Evolutionary conservation across 2,888 invertebrate species (phyloP).

Genomic region (Raillietiella orientalis): DNA sequence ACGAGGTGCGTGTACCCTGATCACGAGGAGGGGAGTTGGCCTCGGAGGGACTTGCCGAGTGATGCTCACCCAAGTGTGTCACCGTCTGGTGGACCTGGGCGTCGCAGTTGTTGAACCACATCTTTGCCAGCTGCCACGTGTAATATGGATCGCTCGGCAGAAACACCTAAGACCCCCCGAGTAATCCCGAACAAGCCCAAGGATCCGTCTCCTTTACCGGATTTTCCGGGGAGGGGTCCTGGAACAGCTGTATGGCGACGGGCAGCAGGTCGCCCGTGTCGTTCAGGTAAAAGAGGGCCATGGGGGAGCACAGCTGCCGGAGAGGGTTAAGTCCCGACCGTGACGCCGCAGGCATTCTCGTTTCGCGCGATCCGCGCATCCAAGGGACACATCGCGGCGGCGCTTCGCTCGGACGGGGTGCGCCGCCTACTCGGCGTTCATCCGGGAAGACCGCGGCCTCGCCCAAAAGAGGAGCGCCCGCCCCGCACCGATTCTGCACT

Average conservation of each 20-base stretch:
- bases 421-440: too few relatives aligned
- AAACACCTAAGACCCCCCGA: constrained; percentile 12
- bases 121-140: constrained; percentile 14
- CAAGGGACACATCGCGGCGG: too few relatives aligned
- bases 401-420: too few relatives aligned
- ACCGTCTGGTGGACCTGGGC: constrained; percentile 13
- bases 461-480: too few relatives aligned
- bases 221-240: constrained; percentile 13
- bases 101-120: constrained; percentile 15
- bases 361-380: too few relatives aligned
- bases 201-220: constrained; percentile 11
- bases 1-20: constrained; percentile 15
- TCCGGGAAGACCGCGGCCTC: too few relatives aligned
- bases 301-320: constrained; percentile 12
- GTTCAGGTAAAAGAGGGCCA: constrained; percentile 15
- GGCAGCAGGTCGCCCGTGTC: constrained; percentile 12
- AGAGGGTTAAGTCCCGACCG: constrained; percentile 4
- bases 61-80: constrained; percentile 11
- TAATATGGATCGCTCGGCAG: constrained; percentile 12
- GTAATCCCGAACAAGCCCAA: neutral
- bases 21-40: constrained; percentile 4
- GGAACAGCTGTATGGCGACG: constrained; percentile 15
- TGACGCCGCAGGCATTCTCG: too few relatives aligned
- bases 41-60: neutral
- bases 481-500: too few relatives aligned